Evolutionary conservation across 2,113 vertebrate species (phyloP), one percentile per base, ranked within the genome.

Genomic region (Herpetotheres cachinnans): DNA sequence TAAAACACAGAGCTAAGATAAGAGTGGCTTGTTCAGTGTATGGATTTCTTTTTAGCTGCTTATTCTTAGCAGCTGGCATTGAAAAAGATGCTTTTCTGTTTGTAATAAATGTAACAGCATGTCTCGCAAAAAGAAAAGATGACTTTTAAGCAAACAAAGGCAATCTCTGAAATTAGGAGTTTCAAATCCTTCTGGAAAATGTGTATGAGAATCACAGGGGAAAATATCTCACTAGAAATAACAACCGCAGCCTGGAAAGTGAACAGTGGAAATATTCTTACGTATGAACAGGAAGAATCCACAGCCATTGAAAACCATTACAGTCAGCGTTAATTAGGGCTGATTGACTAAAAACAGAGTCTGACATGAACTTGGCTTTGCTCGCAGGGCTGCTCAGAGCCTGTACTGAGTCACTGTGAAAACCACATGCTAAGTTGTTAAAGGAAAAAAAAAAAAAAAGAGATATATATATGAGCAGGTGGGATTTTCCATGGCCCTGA

Each of bases 111-210:
- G 34, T 6, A 91, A 38, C 63, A 84, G 86, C 34, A 1, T 4
- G 10, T 69, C 96, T 90, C 46, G 29, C 78, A 82, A 95, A 95
- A 96, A 90, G 54, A 59, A 89, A 95, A 85, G 46, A 27, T 6
- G 47, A 40, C 4, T 34, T 88, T 49, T 16, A 47, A 91, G 69
- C 58, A 82, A 77, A 46, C 27, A n/a, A 66, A 66, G 67, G n/a
- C 87, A 66, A 83, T 49, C 69, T 66, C 34, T 55, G 88, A 96
- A 86, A 93, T 29, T 2, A 62, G 58, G 94, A 94, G 63, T 91
- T 95, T 82, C 86, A 92, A 92, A 95, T 92, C 88, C 86, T 89
- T 59, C 40, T 74, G 92, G 87, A 96, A 93, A 80, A 96, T 63
- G 72, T 83, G 71, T 74, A 32, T 88, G 95, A 86, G 90, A 89